Conservation (phyloP, 2,113 vertebrate species). For the Cyanoramphus novaezelandiae region DNA sequence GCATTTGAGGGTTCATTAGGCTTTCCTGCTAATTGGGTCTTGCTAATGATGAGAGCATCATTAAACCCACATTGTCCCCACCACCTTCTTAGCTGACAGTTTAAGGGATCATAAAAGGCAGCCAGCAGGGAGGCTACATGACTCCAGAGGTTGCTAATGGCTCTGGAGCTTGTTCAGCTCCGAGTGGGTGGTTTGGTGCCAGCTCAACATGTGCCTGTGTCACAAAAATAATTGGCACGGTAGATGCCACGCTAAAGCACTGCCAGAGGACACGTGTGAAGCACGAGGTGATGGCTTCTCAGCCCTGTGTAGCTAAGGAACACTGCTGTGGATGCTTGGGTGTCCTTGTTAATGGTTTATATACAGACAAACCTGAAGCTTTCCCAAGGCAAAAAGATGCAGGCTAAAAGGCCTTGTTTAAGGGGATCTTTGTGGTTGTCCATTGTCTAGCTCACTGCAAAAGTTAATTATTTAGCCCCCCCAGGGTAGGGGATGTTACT, state of each 20-base stretch:
- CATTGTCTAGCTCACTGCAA: background rate
- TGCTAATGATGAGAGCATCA: constrained; percentile 21
- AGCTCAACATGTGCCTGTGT: background rate
- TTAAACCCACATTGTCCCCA: background rate
- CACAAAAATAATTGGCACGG: background rate
- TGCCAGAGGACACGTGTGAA: background rate
- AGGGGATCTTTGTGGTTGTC: background rate
- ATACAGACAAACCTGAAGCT: background rate
- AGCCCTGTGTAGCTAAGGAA: fast-evolving
- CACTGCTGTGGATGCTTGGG: background rate
- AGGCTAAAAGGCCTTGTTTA: background rate
- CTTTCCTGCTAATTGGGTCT: constrained; percentile 39
- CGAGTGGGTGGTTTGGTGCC: background rate
- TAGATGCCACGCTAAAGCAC: background rate
- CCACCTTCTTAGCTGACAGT: constrained; percentile 58
- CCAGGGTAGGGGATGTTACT: background rate
- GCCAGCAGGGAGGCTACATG: background rate
- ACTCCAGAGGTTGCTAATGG: constrained; percentile 44
- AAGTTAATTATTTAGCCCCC: background rate
- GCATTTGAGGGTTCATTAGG: constrained; percentile 34
- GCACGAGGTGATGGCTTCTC: background rate
- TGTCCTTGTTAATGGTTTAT: fast-evolving
- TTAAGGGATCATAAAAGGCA: constrained; percentile 27
- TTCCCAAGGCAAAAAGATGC: background rate
- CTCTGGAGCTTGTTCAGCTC: constrained; percentile 3